A percentile compares a stretch with the other conserved stretches of the same genome.
These are phyloP conservation scores for Heliconius ethilla DNA, from an alignment of 2,888 invertebrate genomes.

Conservation along the genomic window DNA sequence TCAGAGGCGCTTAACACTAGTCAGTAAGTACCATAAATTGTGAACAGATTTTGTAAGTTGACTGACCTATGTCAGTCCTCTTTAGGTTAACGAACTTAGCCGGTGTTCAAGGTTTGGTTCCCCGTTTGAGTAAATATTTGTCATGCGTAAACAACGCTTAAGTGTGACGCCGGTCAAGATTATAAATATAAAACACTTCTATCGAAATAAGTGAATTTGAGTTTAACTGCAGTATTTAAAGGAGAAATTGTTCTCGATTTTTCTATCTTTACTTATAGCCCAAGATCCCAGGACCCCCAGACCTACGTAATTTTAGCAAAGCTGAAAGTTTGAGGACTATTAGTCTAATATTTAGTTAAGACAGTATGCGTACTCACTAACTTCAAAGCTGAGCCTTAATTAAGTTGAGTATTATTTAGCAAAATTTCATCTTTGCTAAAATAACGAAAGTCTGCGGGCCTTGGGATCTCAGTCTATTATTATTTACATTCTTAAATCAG, in stretches of 20 bases:
- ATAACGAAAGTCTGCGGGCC: too few relatives aligned
- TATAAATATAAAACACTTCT: neutral
- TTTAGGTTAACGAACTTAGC: slow-evolving; percentile 9
- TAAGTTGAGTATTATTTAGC: too few relatives aligned
- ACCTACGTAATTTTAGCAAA: too few relatives aligned
- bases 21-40: slow-evolving; percentile 82
- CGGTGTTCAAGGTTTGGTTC: slow-evolving; percentile 17
- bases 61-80: neutral
- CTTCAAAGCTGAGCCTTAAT: too few relatives aligned
- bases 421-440: too few relatives aligned
- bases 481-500: neutral
- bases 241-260: neutral
- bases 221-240: neutral
- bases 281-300: too few relatives aligned
- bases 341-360: too few relatives aligned
- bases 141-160: neutral
- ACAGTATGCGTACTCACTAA: too few relatives aligned
- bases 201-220: neutral
- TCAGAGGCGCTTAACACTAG: slow-evolving; percentile 91
- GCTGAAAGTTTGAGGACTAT: too few relatives aligned
- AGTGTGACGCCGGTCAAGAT: neutral
- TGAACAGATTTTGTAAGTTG: neutral
- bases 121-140: slow-evolving; percentile 13
- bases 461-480: too few relatives aligned
- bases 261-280: neutral